Evolutionary conservation across 2,113 vertebrate genomes (phyloP).

Genomic region (Aegithalos caudatus): DNA sequence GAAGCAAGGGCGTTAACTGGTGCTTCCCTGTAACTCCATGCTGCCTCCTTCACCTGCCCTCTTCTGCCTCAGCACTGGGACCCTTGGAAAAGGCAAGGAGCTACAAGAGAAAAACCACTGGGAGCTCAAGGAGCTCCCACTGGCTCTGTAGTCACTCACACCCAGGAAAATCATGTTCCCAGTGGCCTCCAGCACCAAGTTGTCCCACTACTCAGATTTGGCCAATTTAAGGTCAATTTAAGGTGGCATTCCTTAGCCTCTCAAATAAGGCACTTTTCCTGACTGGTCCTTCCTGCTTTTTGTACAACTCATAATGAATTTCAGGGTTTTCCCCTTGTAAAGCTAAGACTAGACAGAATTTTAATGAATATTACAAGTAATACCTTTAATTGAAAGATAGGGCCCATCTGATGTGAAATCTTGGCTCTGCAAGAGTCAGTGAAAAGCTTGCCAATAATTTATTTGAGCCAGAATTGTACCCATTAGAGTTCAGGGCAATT

Average conservation of each 20-base stretch:
- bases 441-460: constrained; percentile 3
- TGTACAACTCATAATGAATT: not conserved
- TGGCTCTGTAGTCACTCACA: not conserved
- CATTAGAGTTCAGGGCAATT: not conserved
- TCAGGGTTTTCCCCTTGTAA: not conserved
- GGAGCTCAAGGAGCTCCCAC: not conserved
- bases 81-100: not conserved
- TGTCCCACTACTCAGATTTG: not conserved
- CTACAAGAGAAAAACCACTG: not conserved
- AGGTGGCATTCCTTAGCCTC: not conserved
- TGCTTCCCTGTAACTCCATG: not conserved
- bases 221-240: not conserved
- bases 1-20: not conserved
- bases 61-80: not conserved
- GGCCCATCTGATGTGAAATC: not conserved
- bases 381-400: constrained; percentile 35
- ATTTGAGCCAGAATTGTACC: not conserved
- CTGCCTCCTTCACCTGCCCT: not conserved
- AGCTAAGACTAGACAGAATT: constrained; percentile 9
- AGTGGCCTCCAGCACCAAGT: not conserved
- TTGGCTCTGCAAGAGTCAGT: not conserved
- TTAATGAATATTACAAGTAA: constrained; percentile 27
- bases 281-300: not conserved
- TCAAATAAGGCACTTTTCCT: not conserved
- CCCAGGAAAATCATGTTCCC: not conserved